phyloP scores from a whole-genome alignment of 2,888 invertebrate species.

The Aleiodes testaceus region DNA sequence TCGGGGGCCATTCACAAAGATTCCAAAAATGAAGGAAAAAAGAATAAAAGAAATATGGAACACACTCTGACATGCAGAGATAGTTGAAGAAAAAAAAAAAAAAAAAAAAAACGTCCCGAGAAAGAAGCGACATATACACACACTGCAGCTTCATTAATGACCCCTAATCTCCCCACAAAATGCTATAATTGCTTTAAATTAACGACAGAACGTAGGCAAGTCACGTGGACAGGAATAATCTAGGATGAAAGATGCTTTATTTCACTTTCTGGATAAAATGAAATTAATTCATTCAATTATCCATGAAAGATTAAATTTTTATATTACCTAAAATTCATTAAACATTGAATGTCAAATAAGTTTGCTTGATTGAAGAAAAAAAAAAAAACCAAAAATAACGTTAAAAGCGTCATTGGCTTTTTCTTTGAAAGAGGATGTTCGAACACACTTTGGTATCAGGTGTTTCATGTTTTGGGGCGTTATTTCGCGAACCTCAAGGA shows the following conservation, averaged over 20 bases:
- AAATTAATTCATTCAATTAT: background rate
- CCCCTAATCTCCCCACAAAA: constrained; percentile 66
- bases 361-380: background rate
- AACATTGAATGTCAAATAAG: too few relatives aligned
- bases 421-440: constrained; percentile 1
- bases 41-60: background rate
- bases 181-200: constrained; percentile 60
- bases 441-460: constrained; percentile 41
- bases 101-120: too few relatives aligned
- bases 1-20: constrained; percentile 35
- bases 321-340: background rate
- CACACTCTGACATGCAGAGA: constrained; percentile 9
- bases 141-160: constrained; percentile 64
- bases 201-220: constrained; percentile 32
- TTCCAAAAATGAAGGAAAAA: background rate
- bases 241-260: constrained; percentile 14
- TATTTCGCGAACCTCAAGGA: constrained; percentile 53
- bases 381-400: too few relatives aligned
- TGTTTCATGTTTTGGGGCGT: constrained; percentile 45
- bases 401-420: background rate
- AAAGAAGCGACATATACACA: constrained; percentile 66
- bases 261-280: background rate
- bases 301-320: background rate
- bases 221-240: constrained; percentile 42
- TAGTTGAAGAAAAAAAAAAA: background rate